These are phyloP conservation scores for Nematolebias whitei DNA, from an alignment of 2,113 vertebrate genomes.

Conservation along the genomic window DNA sequence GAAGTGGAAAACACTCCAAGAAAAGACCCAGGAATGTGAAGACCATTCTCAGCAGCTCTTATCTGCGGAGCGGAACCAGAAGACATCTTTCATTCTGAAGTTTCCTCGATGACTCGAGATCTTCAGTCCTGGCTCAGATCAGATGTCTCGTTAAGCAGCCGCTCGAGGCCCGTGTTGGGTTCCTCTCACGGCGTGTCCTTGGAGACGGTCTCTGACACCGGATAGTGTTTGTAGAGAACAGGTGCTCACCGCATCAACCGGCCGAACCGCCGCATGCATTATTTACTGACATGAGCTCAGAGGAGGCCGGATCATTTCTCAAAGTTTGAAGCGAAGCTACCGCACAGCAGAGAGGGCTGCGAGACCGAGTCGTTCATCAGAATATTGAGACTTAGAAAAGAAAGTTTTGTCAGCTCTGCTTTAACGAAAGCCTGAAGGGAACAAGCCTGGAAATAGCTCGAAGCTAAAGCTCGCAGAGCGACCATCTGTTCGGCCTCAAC, in stretches of 20 bases:
- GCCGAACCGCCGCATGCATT: conserved; percentile 60
- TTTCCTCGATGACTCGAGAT: neutral
- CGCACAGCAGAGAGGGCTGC: too few species aligned
- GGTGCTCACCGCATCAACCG: conserved; percentile 57
- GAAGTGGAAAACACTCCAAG: neutral
- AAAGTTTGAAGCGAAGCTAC: conserved; percentile 21
- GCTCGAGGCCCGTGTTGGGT: conserved; percentile 56
- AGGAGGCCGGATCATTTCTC: conserved; percentile 53
- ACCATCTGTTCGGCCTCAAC: conserved; percentile 16
- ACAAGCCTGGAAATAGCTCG: neutral
- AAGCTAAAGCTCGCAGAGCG: neutral
- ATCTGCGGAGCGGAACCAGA: neutral
- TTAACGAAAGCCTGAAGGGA: neutral
- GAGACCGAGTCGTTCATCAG: too few species aligned
- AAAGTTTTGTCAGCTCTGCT: neutral
- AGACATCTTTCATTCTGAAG: neutral
- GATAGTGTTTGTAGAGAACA: conserved; percentile 61
- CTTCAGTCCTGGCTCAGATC: conserved; percentile 15
- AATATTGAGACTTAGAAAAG: neutral
- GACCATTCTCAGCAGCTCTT: neutral
- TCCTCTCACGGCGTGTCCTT: conserved; percentile 56
- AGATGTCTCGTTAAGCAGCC: too few species aligned
- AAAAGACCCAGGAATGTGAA: neutral
- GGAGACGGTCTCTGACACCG: conserved; percentile 58
- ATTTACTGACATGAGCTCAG: conserved; percentile 60